Base-by-base conservation (phyloP, 2,888 invertebrate genomes). In the Drosophila ustulata region DNA sequence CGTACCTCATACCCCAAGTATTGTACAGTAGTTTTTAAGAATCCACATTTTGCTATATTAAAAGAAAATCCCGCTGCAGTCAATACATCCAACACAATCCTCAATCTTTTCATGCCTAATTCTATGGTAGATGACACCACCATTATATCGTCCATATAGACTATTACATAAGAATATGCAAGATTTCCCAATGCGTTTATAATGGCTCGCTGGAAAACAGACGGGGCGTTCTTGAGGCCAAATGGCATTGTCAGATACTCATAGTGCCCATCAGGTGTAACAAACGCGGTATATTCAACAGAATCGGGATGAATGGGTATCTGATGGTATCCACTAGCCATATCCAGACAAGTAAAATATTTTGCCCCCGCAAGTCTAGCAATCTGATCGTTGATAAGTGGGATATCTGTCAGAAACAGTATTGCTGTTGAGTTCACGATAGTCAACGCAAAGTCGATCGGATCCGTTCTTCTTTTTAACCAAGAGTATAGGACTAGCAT, bases 61-160 rank as follows among this genome's bases (percentile, higher is more conserved):
- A 50, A 56, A 32, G 41, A 25, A 32, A 63, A 32, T 55, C 49
- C 53, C 9, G 49, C 62, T 34, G 50, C 50, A 59, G 50, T 50
- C 50, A 50, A 43, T 52, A 61, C 46, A 45, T 61, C 52, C 52
- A 61, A 61, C 34, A 61, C 61, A 58, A 58, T 30, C 30, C 26
- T 49, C 47, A 57, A 39, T 49, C 57, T 57, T 49, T 57, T 18
- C 2, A 58, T 39, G 39, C 49, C 57, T 49, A 49, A 52, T 18
- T 52, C 46, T 63, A 55, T 63, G 41, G 53, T 63, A 43, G 63
- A 18, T 26, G 63, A 55, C 32, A 65, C 65, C 30, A 65, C 25
- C 65, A 52, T 26, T 25, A 39, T 52, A 52, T 65, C 47, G 13
- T 65, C 65, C 51, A 65, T 58, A 58, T 58, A 58, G 25, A 66